Conservation (phyloP, 2,113 vertebrate genomes). For the Toxotes chatareus region DNA sequence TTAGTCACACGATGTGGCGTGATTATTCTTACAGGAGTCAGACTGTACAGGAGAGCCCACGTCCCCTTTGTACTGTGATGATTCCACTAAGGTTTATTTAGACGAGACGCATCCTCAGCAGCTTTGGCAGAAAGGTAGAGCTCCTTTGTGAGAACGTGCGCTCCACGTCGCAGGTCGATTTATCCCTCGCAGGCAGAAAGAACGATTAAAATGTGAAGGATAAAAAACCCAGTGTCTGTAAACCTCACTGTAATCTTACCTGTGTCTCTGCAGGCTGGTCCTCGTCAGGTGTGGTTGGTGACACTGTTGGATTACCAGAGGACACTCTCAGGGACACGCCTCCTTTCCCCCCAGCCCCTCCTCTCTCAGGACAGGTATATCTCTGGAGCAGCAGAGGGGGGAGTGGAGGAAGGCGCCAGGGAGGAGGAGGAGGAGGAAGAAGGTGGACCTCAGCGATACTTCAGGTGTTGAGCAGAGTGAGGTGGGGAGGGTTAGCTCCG, state of each 20-base stretch:
- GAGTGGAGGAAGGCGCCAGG: not conserved
- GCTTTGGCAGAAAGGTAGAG: too few species aligned
- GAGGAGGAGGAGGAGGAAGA: slow-evolving; percentile 18
- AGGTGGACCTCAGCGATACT: not conserved
- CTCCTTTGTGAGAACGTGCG: too few species aligned
- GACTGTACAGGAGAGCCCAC: too few species aligned
- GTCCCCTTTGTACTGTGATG: too few species aligned
- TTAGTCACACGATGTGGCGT: too few species aligned
- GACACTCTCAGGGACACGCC: slow-evolving; percentile 39
- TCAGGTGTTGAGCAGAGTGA: slow-evolving; percentile 14
- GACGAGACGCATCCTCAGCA: too few species aligned
- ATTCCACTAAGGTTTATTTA: too few species aligned
- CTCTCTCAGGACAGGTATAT: slow-evolving; percentile 25
- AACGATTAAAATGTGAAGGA: too few species aligned
- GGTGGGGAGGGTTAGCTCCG: slow-evolving; percentile 60
- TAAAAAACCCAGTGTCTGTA: not conserved
- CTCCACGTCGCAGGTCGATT: too few species aligned
- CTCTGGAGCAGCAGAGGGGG: slow-evolving; percentile 14
- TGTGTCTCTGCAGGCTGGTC: slow-evolving; percentile 54
- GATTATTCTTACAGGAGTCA: too few species aligned
- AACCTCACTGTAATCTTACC: not conserved
- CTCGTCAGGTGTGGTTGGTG: slow-evolving; percentile 56
- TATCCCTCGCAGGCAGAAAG: too few species aligned
- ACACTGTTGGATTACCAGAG: slow-evolving; percentile 10
- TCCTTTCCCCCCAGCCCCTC: slow-evolving; percentile 5